Conservation (phyloP, 2,113 vertebrate genomes). For the Amphiprion percula region DNA sequence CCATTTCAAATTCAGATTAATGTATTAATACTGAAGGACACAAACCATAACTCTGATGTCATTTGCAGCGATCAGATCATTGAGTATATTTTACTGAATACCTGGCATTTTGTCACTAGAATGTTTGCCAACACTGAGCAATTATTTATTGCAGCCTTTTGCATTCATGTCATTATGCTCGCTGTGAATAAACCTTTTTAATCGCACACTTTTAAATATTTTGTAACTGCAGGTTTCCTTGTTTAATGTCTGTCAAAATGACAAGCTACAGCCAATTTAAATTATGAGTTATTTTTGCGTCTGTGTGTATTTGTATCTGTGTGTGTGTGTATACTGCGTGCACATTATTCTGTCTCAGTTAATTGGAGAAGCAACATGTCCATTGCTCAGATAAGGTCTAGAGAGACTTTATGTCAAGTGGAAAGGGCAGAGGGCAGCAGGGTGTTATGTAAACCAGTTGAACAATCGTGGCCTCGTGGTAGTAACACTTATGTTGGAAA, state of each 20-base stretch:
- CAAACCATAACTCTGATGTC: too few relatives aligned
- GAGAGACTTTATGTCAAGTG: too few relatives aligned
- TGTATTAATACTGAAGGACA: too few relatives aligned
- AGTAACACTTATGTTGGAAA: too few relatives aligned
- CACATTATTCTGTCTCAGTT: neutral
- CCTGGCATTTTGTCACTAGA: neutral
- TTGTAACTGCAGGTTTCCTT: constrained; percentile 10
- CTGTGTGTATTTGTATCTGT: neutral
- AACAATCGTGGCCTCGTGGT: too few relatives aligned
- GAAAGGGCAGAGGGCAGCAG: neutral
- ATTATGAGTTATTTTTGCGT: constrained; percentile 9
- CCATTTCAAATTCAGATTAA: too few relatives aligned
- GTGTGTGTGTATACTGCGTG: neutral
- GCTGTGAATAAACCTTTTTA: neutral
- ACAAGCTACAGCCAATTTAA: constrained; percentile 15
- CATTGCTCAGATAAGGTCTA: neutral
- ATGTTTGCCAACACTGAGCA: neutral
- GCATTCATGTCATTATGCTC: neutral
- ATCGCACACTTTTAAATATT: neutral
- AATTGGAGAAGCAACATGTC: neutral
- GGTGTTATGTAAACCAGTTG: neutral
- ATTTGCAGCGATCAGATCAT: neutral
- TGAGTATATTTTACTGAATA: fast-evolving
- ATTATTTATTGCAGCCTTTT: neutral
- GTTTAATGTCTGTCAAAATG: constrained; percentile 2